Conservation (phyloP, 1,140 invertebrate genomes). For the Amyelois transitella region DNA sequence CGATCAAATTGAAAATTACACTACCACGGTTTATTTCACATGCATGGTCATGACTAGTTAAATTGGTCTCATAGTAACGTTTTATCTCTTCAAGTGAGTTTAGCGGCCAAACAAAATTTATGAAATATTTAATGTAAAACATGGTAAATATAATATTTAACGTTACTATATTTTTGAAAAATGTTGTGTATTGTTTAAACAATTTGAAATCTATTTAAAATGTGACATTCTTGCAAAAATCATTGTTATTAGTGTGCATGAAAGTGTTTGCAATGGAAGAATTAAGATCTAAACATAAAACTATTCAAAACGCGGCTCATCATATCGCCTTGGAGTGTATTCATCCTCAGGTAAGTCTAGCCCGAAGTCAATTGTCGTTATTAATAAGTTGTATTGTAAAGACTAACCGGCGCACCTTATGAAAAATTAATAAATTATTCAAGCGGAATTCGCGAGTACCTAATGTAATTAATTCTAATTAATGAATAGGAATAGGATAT, state of each 20-base stretch:
- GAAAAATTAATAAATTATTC: too few relatives aligned
- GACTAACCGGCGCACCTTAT: too few relatives aligned
- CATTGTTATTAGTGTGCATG: background rate
- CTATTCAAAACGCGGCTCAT: conserved; percentile 54
- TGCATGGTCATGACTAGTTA: background rate
- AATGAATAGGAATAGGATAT: too few relatives aligned
- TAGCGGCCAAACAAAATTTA: background rate
- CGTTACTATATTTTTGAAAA: too few relatives aligned
- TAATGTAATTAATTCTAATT: too few relatives aligned
- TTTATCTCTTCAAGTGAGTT: background rate
- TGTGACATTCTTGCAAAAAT: background rate
- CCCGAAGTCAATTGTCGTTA: too few relatives aligned
- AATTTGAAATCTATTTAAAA: conserved; percentile 1
- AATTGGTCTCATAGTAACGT: background rate
- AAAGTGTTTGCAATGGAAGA: conserved; percentile 44
- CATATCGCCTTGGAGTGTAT: conserved; percentile 63
- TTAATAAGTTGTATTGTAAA: too few relatives aligned
- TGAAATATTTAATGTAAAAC: too few relatives aligned
- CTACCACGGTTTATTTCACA: background rate
- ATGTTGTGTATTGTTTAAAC: background rate
- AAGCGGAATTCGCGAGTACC: too few relatives aligned
- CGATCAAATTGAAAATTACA: conserved; percentile 2
- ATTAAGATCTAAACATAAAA: conserved; percentile 51
- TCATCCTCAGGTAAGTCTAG: conserved; percentile 51
- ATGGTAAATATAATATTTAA: background rate